Conservation (phyloP, 2,797 vertebrate species). For the Australoheros facetus region DNA sequence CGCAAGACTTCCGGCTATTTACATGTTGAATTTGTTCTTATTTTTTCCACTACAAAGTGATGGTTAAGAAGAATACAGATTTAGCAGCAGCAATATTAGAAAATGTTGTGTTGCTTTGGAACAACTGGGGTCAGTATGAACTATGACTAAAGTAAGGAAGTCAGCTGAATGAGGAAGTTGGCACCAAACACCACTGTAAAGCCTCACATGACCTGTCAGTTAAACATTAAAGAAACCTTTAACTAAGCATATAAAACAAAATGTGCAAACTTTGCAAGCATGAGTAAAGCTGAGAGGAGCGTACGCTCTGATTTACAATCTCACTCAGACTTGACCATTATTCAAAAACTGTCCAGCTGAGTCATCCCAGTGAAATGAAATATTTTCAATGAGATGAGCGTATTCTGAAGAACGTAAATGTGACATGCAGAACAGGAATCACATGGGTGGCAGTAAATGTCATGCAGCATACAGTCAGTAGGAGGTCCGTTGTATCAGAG, state of each 20-base stretch:
- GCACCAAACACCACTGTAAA: not conserved
- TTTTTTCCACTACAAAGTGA: not conserved
- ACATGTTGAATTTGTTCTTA: no score
- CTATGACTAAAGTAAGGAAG: not conserved
- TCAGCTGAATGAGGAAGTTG: slow-evolving; percentile 17
- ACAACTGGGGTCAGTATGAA: not conserved
- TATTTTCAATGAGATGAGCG: not conserved
- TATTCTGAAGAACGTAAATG: not conserved
- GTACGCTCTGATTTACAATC: not conserved
- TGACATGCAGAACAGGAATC: not conserved
- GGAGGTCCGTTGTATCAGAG: not conserved
- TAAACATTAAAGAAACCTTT: not conserved
- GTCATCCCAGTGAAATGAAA: not conserved
- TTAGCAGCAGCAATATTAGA: not conserved
- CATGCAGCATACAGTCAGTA: not conserved
- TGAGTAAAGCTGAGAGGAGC: not conserved
- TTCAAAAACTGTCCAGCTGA: not conserved
- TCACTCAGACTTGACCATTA: not conserved
- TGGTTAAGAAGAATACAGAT: not conserved
- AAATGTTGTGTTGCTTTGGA: not conserved
- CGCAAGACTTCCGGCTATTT: no score
- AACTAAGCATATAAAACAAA: not conserved
- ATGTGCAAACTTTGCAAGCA: not conserved
- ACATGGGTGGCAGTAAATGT: not conserved
- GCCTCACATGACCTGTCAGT: not conserved